A percentile compares a stretch with the other conserved stretches of the same genome.
Evolutionary conservation across 2,888 invertebrate genomes (phyloP).

Genomic region (Plebejus melissa): DNA sequence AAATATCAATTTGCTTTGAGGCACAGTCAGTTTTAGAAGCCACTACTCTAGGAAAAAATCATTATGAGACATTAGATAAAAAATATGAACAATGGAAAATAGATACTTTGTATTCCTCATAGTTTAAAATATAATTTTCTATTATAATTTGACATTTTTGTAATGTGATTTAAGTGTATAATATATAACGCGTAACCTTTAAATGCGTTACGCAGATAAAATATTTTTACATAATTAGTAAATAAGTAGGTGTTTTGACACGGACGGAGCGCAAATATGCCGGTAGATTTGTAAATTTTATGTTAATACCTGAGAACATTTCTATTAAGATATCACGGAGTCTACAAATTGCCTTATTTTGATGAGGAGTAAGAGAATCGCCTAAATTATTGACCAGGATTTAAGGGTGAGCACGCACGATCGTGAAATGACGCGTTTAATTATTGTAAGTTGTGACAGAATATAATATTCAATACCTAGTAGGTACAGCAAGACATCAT

Average conservation of each 20-base stretch:
- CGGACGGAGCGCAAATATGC: background rate
- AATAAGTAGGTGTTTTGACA: constrained; percentile 11
- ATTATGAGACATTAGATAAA: too few relatives aligned
- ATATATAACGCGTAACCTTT: constrained; percentile 9
- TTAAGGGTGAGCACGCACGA: background rate
- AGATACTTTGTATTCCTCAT: too few relatives aligned
- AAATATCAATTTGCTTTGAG: too few relatives aligned
- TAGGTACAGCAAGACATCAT: too few relatives aligned
- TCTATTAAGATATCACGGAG: constrained; percentile 9
- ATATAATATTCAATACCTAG: background rate
- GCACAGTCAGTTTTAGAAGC: too few relatives aligned
- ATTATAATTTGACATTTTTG: background rate
- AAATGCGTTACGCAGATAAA: background rate
- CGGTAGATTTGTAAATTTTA: background rate
- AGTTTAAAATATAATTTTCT: background rate
- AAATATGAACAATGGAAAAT: too few relatives aligned
- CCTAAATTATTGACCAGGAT: constrained; percentile 4
- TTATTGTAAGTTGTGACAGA: background rate
- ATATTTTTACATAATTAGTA: constrained; percentile 7
- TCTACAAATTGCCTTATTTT: constrained; percentile 25
- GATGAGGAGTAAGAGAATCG: background rate
- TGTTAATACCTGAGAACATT: constrained; percentile 16
- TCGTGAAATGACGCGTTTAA: background rate
- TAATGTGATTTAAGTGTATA: background rate
- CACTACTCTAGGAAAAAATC: too few relatives aligned